Conservation (phyloP, 2,888 invertebrate genomes). For the Glaucopsyche alexis region DNA sequence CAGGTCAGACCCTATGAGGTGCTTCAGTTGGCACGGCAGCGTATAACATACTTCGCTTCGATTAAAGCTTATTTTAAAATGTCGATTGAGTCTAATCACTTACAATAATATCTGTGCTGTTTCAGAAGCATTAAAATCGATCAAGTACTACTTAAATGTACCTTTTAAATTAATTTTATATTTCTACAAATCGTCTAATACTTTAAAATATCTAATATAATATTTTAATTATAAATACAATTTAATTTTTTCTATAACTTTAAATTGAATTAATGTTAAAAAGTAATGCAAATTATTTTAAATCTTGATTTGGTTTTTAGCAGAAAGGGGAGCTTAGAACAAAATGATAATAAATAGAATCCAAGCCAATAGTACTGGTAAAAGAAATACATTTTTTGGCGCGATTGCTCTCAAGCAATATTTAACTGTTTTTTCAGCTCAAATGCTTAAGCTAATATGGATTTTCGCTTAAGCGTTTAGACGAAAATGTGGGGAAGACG, state of each 20-base stretch:
- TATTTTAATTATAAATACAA: slow-evolving; percentile 51
- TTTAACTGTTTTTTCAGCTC: slow-evolving; percentile 57
- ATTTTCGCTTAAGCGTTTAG: slow-evolving; percentile 55
- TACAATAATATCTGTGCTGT: slow-evolving; percentile 57
- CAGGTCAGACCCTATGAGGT: slow-evolving; percentile 66
- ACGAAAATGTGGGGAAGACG: slow-evolving; percentile 50
- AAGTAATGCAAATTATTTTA: slow-evolving; percentile 31
- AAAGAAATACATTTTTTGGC: slow-evolving; percentile 57
- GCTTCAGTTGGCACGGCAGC: slow-evolving; percentile 67
- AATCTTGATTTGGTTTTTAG: slow-evolving; percentile 71
- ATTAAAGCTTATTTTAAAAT: slow-evolving; percentile 62
- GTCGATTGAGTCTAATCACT: slow-evolving; percentile 62
- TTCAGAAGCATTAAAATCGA: slow-evolving; percentile 47
- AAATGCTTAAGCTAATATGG: slow-evolving; percentile 64
- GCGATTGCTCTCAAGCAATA: slow-evolving; percentile 55
- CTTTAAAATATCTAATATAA: slow-evolving; percentile 3
- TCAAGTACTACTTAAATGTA: background rate
- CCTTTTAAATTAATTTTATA: slow-evolving; percentile 6
- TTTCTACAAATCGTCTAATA: slow-evolving; percentile 17
- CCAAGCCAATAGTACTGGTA: slow-evolving; percentile 66
- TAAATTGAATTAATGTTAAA: background rate
- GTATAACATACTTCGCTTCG: slow-evolving; percentile 72
- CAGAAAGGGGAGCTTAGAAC: slow-evolving; percentile 76
- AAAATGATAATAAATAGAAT: slow-evolving; percentile 63
- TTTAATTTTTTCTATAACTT: slow-evolving; percentile 14